These are phyloP conservation scores for Heliconius cydno DNA, from an alignment of 2,888 invertebrate genomes.

Conservation along the genomic window DNA sequence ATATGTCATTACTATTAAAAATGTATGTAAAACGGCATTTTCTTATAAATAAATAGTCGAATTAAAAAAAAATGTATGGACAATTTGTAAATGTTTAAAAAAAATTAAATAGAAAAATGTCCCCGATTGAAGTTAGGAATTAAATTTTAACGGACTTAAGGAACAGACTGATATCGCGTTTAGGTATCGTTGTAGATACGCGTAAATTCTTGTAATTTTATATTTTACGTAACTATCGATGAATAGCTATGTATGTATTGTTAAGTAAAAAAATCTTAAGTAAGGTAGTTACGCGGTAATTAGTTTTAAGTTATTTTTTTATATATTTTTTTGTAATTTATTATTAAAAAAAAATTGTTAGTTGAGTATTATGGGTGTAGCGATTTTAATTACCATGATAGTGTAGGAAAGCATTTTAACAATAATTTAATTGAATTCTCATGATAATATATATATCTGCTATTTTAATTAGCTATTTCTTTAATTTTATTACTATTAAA, in stretches of 20 bases:
- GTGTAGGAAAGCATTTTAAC: not conserved
- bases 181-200: conserved; percentile 72
- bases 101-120: not conserved
- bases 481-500: not conserved
- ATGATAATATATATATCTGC: not conserved
- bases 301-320: conserved; percentile 43
- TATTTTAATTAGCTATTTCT: not conserved
- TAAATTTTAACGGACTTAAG: conserved; percentile 66
- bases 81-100: not conserved
- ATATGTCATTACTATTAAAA: not conserved
- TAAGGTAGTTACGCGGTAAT: not conserved
- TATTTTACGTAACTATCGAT: conserved; percentile 53
- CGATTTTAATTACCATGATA: conserved; percentile 52
- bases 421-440: conserved; percentile 4
- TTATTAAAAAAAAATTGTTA: conserved; percentile 43
- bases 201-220: conserved; percentile 70
- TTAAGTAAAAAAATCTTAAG: conserved; percentile 46
- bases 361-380: conserved; percentile 42
- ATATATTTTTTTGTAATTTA: conserved; percentile 50
- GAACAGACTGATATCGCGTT: conserved; percentile 75
- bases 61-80: not conserved
- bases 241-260: conserved; percentile 48
- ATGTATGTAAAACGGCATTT: not conserved
- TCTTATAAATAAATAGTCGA: not conserved
- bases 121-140: conserved; percentile 28